Percentiles rank a stretch among this genome's conserved stretches.
Evolutionary conservation across 1,140 invertebrate species (phyloP).

Genomic region (Harlomillsia oculata): DNA sequence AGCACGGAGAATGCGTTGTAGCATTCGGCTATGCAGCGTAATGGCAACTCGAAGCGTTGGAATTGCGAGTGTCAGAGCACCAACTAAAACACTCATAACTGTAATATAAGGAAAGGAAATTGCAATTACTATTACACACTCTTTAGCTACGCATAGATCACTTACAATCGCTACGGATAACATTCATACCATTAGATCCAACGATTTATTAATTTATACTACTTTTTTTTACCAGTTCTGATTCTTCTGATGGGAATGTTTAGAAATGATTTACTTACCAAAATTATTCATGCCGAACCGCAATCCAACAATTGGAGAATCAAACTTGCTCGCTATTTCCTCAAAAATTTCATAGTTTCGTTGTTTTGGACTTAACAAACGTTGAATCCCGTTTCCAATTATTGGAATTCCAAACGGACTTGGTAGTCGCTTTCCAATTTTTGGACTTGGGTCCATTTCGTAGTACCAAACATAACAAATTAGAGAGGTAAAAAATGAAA

Average conservation of each 20-base stretch:
- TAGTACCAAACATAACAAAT: not conserved
- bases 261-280: not conserved
- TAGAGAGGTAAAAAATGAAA: too few species aligned
- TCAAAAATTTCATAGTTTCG: constrained; percentile 8
- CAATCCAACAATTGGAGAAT: constrained; percentile 1
- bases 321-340: not conserved
- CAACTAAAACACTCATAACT: constrained; percentile 28
- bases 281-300: constrained; percentile 4
- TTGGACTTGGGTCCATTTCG: not conserved
- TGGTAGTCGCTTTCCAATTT: not conserved
- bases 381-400: not conserved
- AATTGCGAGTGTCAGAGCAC: constrained; percentile 3
- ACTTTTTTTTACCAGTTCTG: not conserved
- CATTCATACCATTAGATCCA: not conserved
- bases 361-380: not conserved
- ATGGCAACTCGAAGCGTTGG: constrained; percentile 21
- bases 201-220: not conserved
- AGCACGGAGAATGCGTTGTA: constrained; percentile 39
- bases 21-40: constrained; percentile 36
- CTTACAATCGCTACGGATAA: not conserved
- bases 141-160: constrained; percentile 5
- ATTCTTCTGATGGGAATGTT: not conserved
- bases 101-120: constrained; percentile 59
- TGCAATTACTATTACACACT: constrained; percentile 52
- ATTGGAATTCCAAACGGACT: not conserved